Base-by-base conservation (phyloP, 1,140 invertebrate species). In the Myzus persicae region DNA sequence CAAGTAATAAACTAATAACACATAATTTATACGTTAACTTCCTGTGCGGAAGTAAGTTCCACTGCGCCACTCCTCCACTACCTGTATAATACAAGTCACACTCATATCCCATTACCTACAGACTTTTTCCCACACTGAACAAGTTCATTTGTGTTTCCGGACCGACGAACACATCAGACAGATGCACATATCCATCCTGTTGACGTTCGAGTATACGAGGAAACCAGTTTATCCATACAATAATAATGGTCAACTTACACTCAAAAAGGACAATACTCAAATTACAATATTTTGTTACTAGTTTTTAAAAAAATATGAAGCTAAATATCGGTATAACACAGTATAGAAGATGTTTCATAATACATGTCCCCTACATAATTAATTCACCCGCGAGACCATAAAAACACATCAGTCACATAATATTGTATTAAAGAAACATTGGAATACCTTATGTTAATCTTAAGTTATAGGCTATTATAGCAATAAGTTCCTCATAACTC, bases 91-190 rank as follows among this genome's bases (percentile, higher is more conserved):
- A 38, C 44, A 84, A 92, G 81, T 51, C 24, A 36, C 31, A 26
- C 36, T 84, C 36, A 40, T 93, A 93, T 93, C 42, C 8, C 5
- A 90, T 90, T 90, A 90, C 81, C 36, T 42, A 54, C 26, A 84
- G 67, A 42, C n/a, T 51, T 84, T 76, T 93, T 93, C 91, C 81
- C 91, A 93, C 91, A 85, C 36, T 24, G 31, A 92, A 92, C 90
- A 92, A 84, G 81, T 93, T 93, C 81, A 85, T 93, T 93, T 93
- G 76, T 92, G 76, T 93, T 93, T 93, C 91, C 76, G 91, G 91
- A 85, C 46, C 46, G 38, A 84, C 36, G 91, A 85, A 31, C 76
- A 93, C n/a, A 67, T 40, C 26, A 93, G 36, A 85, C 67, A 42
- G 89, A 93, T 84, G 51, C 38, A 90, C 89, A 90, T 51, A 44